phyloP scores from a whole-genome alignment of 1,140 invertebrate species.

The Drosophila pandora region DNA sequence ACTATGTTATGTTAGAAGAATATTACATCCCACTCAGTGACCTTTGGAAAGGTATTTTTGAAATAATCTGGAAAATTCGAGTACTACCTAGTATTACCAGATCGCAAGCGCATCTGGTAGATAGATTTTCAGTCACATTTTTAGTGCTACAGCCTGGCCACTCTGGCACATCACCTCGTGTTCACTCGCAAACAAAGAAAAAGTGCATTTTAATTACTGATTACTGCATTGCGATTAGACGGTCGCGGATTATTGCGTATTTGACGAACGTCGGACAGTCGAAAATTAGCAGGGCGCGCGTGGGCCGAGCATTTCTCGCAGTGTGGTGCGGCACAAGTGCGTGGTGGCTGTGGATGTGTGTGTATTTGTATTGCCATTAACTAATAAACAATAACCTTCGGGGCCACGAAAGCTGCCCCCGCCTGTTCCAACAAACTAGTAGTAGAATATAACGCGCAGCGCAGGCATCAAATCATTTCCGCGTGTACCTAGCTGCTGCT shows the following conservation, averaged over 20 bases:
- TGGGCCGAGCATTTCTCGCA: conserved; percentile 31
- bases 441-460: conserved; percentile 49
- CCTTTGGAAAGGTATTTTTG: background rate
- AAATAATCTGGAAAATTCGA: background rate
- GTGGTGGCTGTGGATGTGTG: conserved; percentile 33
- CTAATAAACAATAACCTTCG: conserved; percentile 81
- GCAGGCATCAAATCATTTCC: conserved; percentile 35
- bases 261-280: conserved; percentile 23
- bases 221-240: conserved; percentile 55
- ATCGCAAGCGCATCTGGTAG: background rate
- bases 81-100: background rate
- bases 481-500: conserved; percentile 46
- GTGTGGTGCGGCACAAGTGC: conserved; percentile 43
- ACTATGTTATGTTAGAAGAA: background rate
- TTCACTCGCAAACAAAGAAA: conserved; percentile 80
- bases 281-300: conserved; percentile 43
- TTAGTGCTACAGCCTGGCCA: conserved; percentile 17
- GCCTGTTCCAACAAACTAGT: conserved; percentile 49
- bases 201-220: conserved; percentile 78
- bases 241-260: conserved; percentile 45
- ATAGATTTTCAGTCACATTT: background rate
- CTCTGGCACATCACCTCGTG: conserved; percentile 66
- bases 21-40: background rate
- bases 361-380: conserved; percentile 79
- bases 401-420: conserved; percentile 54